Conservation (phyloP, 2,888 invertebrate species). For the Drosophila melanosoma region DNA sequence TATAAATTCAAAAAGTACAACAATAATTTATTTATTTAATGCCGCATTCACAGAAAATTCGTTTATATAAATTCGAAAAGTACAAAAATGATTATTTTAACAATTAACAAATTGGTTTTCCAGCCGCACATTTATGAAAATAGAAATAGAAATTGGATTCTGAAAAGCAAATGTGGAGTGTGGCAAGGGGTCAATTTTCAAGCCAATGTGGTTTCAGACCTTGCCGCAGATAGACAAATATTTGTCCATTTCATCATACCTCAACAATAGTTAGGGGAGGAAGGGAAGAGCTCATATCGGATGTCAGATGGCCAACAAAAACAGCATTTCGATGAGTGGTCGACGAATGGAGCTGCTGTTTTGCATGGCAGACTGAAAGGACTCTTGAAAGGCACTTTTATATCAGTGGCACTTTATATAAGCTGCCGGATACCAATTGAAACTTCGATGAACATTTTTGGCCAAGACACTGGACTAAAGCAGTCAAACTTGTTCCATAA, state of each 20-base stretch:
- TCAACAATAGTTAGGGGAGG: neutral
- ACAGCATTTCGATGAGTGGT: neutral
- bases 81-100: neutral
- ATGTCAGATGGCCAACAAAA: slow-evolving; percentile 2
- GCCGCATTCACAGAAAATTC: neutral
- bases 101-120: neutral
- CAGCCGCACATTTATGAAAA: neutral
- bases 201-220: slow-evolving; percentile 12
- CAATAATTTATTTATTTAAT: too few relatives aligned
- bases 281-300: slow-evolving; percentile 7
- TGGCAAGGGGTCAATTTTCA: slow-evolving; percentile 1
- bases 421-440: neutral
- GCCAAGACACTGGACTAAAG: neutral
- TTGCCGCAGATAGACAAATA: neutral
- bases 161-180: neutral
- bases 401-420: neutral
- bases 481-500: neutral
- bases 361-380: neutral
- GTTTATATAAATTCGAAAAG: neutral
- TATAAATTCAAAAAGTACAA: too few relatives aligned
- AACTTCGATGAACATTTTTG: neutral
- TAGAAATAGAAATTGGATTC: neutral
- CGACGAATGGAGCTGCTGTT: neutral
- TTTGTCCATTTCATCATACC: neutral
- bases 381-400: neutral